A percentile compares a stretch with the other conserved stretches of the same genome.
These are phyloP conservation scores for Alosa sapidissima DNA, from an alignment of 2,797 vertebrate genomes.

Conservation along the genomic window DNA sequence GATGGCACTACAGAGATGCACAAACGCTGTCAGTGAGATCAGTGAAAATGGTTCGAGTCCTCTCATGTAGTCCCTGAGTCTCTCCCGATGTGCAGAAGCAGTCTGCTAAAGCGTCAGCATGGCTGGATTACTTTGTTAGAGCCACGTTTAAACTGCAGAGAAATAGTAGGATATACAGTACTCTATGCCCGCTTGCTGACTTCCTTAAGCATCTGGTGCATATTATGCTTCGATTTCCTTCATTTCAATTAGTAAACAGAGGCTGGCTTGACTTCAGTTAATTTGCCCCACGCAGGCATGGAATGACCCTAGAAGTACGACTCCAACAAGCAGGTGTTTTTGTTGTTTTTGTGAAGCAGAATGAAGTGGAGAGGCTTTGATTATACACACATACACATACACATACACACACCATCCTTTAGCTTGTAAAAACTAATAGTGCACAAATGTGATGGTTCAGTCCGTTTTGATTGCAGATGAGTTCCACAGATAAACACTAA, in stretches of 20 bases:
- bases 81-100: not conserved
- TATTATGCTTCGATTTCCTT: not conserved
- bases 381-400: not conserved
- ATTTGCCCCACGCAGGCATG: not conserved
- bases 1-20: not conserved
- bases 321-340: not conserved
- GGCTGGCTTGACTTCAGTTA: not conserved
- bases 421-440: not conserved
- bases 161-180: not conserved
- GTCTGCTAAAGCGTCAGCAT: not conserved
- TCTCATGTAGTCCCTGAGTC: not conserved
- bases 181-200: not conserved
- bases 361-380: not conserved
- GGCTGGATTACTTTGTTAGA: too few species aligned
- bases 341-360: not conserved
- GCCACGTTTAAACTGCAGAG: not conserved
- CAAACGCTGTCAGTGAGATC: not conserved
- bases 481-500: not conserved
- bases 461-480: not conserved
- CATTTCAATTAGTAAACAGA: not conserved
- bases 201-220: slow-evolving; percentile 7
- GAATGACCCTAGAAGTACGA: not conserved
- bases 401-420: not conserved
- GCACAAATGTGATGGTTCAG: not conserved
- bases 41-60: not conserved